Base-by-base conservation (phyloP, 2,888 invertebrate genomes). In the Pseudococcus viburni region DNA sequence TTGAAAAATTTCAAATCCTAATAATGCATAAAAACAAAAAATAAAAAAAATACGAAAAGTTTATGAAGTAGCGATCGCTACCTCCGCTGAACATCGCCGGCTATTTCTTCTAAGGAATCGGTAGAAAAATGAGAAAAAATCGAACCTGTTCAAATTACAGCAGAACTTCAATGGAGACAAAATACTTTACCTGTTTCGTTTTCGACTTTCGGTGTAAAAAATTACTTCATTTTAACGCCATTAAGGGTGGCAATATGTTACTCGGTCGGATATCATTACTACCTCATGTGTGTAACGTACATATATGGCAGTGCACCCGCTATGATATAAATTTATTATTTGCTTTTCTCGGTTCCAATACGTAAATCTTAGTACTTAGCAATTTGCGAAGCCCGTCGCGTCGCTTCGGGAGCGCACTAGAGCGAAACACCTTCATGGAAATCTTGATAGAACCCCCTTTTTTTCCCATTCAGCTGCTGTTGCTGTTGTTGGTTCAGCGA, bases 251-350 rank as follows among this genome's bases (percentile, higher is more conserved):
- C 22, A 15, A 68, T 68, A 68, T 9, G 68, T 68, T 68, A 68
- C 26, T 26, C 68, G 68, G 26, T 15, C 12, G 11, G 68, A 26
- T 68, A 68, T 68, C 68, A 64, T 64, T 64, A 68, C 68, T 26
- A 68, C 68, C 68, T 26, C 68, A 19, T 15, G 5, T 11, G 15
- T 19, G 64, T 19, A 19, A 0, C 1, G 19, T 22, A 22, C 19
- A 19, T 64, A 12, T 17, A 64, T 19, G 4, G 64, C 19, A 5
- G n/a, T 55, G 8, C n/a, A 55, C 68, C 11, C 68, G 19, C 9
- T 26, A 68, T 68, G 68, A 68, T 68, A 68, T 68, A 68, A 68
- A 68, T 68, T 68, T 68, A 68, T 68, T 68, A 68, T 68, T 68
- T 68, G 7, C 68, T 19, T 19, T 64, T 19, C 64, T 64, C 22